Base-by-base conservation (phyloP, 1,140 invertebrate species). In the Zophobas atratus region DNA sequence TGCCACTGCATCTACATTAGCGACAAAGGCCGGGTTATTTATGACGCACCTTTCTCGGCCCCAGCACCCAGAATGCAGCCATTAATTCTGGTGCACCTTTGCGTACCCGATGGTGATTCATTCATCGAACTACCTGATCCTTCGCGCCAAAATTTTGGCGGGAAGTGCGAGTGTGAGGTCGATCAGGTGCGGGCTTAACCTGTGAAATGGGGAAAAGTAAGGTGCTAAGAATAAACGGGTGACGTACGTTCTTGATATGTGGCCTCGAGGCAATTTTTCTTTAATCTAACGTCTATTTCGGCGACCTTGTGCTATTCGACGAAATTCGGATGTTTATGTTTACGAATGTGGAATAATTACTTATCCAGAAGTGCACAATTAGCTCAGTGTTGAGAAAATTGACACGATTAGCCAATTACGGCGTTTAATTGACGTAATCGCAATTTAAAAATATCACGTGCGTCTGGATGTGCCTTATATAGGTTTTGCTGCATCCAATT, bases 261-360 rank as follows among this genome's bases (percentile, higher is more conserved):
- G 49, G 49, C 49, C 49, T 20, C 49, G 2, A 51, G 49, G 49
- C 49, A 51, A 51, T 51, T 51, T 51, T 51, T 20, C 20, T 51
- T 51, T 51, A 51, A 51, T 51, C 49, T 20, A 20, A 20, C n/a
- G 49, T 51, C n/a, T 2, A n/a, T 2, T 51, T 2, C 2, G 49
- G n/a, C n/a, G 49, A 51, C 49, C 49, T 51, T 51, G 49, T 51
- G 6, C 2, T 51, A 2, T 2, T 4, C 49, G 49, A 20, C 49
- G 49, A 67, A 57, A 67, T 67, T 67, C 60, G 60, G 60, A 67
- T 41, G 38, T 67, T 51, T 51, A 51, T 51, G 49, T 51, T 51
- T 20, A 20, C 49, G 49, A 51, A 20, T 46, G 43, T 20, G 49
- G 20, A 51, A 20, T 20, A 51, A 51, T 51, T 51, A 20, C 49